phyloP scores from a whole-genome alignment of 2,888 invertebrate genomes.

The Metalampra italica region DNA sequence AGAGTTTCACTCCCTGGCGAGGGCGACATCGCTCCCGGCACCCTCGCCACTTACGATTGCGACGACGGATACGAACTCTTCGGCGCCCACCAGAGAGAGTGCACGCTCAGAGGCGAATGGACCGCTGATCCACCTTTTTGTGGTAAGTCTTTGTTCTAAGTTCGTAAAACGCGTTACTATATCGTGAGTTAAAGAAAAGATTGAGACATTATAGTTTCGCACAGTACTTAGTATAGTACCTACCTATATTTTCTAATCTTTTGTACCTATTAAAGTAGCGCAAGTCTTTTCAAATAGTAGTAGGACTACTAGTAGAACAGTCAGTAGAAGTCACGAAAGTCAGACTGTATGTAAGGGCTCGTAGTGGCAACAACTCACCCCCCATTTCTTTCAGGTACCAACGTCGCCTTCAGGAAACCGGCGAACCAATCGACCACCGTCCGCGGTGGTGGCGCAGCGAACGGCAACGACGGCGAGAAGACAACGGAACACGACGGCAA shows the following conservation, averaged over 20 bases:
- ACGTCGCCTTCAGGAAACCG: slow-evolving; percentile 91
- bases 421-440: slow-evolving; percentile 95
- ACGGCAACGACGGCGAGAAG: slow-evolving; percentile 92
- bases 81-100: slow-evolving; percentile 84
- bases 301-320: no score
- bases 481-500: slow-evolving; percentile 92
- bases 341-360: no score
- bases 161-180: no score
- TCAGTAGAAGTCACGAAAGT: no score
- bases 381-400: slow-evolving; percentile 80
- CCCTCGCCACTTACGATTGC: slow-evolving; percentile 87
- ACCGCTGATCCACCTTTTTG: slow-evolving; percentile 90
- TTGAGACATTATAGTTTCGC: no score
- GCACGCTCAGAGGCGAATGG: slow-evolving; percentile 86
- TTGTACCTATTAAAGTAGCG: no score
- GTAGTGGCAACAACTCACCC: no score
- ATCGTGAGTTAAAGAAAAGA: no score
- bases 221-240: no score
- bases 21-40: slow-evolving; percentile 73
- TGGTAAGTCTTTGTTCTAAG: slow-evolving; percentile 74
- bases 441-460: slow-evolving; percentile 88
- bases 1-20: slow-evolving; percentile 81
- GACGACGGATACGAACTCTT: slow-evolving; percentile 94
- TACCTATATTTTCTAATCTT: no score
- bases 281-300: no score